Conservation (phyloP, 2,113 vertebrate genomes). For the human (Homo sapiens) region GRCh38 chr21:28097501-28098000, state of each 20-base stretch:
- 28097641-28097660: neutral
- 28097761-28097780: neutral
- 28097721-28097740: neutral
- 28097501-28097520: neutral
- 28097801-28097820: neutral
- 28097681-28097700: neutral
- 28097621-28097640: neutral
- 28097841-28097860: neutral
- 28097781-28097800: neutral
- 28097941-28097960: neutral
- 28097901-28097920: neutral
- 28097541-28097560: conserved; percentile 34
- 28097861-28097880: neutral
- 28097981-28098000: neutral
- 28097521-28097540: neutral
- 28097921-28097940: neutral
- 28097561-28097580: neutral
- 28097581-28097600: neutral
- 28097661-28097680: neutral
- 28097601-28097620: neutral
- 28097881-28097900: neutral
- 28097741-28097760: neutral
- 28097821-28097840: neutral
- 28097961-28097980: neutral
- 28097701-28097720: neutral